Evolutionary conservation across 2,797 vertebrate species (phyloP), one percentile per base, ranked within the genome.

Genomic region (Staurois parvus): DNA sequence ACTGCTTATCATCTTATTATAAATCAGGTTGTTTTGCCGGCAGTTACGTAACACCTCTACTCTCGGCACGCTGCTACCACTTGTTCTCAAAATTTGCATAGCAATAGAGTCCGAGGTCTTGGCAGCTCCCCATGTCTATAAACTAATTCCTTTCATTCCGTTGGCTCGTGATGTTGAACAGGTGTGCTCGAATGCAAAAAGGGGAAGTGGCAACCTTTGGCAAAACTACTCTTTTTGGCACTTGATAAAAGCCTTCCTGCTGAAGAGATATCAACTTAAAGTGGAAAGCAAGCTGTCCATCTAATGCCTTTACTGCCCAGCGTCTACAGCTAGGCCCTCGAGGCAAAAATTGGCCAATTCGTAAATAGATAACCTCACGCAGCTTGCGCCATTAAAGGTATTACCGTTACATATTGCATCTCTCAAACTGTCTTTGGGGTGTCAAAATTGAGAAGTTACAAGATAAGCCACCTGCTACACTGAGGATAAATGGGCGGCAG

Each of bases 131-230:
- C 69, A 34, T 42, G 68, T n/a, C 85, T 79, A 73, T 86, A 86
- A 82, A 83, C 85, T 82, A 70, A 73, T 77, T 77, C 82, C 80
- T 87, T 83, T 83, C 80, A 68, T 83, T 87, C 40, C 75, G 83
- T 74, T 87, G 85, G 85, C 85, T 83, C 75, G n/a, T 56, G 73
- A 67, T 78, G 62, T 79, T 67, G 85, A 87, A 87, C 85, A 87
- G 85, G 85, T 87, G 85, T 79, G 85, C 81, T 74, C 67, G 52
- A 87, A 87, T 83, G 70, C 85, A 83, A 87, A 86, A 79, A 81
- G 69, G 85, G 80, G 68, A 68, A 78, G 85, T 73, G 79, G 76
- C 76, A 83, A 83, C 75, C 72, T 68, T 83, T 87, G 85, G 85
- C 75, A 83, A n/a, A 74, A 72, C 59, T 67, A 83, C 24, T n/a